These are phyloP conservation scores for Takifugu rubripes DNA, from an alignment of 2,797 vertebrate species.

Conservation along the genomic window DNA sequence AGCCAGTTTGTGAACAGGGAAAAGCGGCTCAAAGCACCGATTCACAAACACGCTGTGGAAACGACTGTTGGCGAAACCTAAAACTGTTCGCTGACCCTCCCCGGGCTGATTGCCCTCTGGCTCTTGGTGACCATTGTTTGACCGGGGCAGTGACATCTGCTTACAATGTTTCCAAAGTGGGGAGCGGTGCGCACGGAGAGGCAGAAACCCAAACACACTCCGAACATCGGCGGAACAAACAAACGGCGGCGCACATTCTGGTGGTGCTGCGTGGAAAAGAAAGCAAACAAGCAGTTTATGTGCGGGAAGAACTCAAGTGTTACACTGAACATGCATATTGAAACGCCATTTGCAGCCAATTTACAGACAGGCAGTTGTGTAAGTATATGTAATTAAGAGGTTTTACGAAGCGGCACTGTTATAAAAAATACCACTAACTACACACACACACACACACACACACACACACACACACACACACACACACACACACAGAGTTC, in stretches of 20 bases:
- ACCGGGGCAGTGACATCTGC: conserved; percentile 73
- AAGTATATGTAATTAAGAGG: no score
- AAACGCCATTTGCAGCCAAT: no score
- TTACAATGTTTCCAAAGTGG: conserved; percentile 65
- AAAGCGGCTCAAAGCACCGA: conserved; percentile 8
- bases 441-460: neutral
- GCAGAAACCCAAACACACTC: conserved; percentile 20
- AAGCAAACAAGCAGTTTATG: no score
- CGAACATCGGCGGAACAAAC: neutral
- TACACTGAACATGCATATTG: no score
- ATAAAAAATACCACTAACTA: neutral
- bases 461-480: conserved; percentile 14
- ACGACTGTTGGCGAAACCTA: conserved; percentile 37
- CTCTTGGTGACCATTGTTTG: conserved; percentile 72
- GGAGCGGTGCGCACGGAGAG: conserved; percentile 30
- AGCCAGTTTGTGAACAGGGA: conserved; percentile 1
- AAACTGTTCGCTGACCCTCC: conserved; percentile 59
- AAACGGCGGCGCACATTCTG: no score
- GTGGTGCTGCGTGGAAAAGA: no score
- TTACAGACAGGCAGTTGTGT: neutral
- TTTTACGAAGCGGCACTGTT: no score
- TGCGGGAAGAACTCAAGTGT: no score
- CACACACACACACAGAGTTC: conserved; percentile 9
- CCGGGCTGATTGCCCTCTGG: conserved; percentile 60
- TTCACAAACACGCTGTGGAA: conserved; percentile 28